Base-by-base conservation (phyloP, 2,797 vertebrate genomes). In the Catamblyrhynchus diadema region DNA sequence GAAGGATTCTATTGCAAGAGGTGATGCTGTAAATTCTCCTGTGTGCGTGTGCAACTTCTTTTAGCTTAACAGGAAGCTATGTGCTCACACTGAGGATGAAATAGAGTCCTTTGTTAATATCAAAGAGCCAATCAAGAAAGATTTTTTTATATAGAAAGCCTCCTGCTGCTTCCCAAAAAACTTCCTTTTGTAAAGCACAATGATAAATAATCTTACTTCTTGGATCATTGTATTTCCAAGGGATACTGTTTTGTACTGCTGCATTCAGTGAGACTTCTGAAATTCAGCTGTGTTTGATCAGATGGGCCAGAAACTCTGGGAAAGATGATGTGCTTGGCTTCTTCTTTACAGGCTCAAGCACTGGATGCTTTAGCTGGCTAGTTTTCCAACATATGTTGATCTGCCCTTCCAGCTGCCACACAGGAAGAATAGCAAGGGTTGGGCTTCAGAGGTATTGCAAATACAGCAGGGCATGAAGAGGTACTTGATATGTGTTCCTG, bases 141-240 rank as follows among this genome's bases (percentile, higher is more conserved):
- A 33, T 86, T 53, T 96, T 82, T 93, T 90, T 92, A 71, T 94
- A 64, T 50, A 81, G 74, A 78, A 81, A 91, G 53, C 81, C 74
- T 95, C 95, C 96, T 94, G 93, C 95, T 82, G 95, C 93, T 96
- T 95, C 75, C 81, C 82, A 81, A 35, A 96, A 95, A 90, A 77
- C 74, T 81, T 93, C 60, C 62, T 74, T 97, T 97, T 93, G 91
- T 93, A 93, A 93, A 96, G 61, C 56, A 45, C 94, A 47, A 91
- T 98, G 97, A 97, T 97, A 98, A 97, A 96, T 97, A 94, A 97
- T 94, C 47, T 92, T 85, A 79, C 87, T 94, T 97, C 96, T 94
- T 97, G 19, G 53, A 67, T 97, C 97, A 85, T 94, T 95, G 75
- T 90, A 60, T 91, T 95, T 94, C 96, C 92, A 92, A 88, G 94